Base-by-base conservation (phyloP, 2,888 invertebrate genomes). In the Drosophila tripunctata region DNA sequence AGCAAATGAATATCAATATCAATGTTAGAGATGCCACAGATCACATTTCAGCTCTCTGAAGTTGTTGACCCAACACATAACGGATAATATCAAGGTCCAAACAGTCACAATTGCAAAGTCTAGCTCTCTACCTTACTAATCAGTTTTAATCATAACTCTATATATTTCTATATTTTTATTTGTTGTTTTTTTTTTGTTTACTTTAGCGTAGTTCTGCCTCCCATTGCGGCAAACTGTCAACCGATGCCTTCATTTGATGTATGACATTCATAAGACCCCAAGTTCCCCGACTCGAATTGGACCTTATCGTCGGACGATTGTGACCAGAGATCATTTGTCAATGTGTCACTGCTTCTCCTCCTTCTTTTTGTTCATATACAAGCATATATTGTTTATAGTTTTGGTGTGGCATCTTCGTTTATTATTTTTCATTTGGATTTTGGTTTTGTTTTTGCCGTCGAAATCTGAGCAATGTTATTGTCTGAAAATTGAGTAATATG, bases 401-500 rank as follows among this genome's bases (percentile, higher is more conserved):
- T 67, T 62, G 68, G 67, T 64, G 75, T 72, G 78, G 70, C 81
- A 77, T 86, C 74, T 71, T 70, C 70, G 61, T 40, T 61, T 47
- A 38, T 61, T 57, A 31, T 47, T 50, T 27, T 27, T 27, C 27
- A 21, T 45, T 45, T 30, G 5, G 3, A 3, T 43, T 40, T 27
- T 44, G 10, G 36, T 36, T 51, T 30, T 38, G 15, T 52, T 52
- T 55, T 61, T 43, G 48, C 69, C 57, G 62, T 58, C 67, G 78
- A 74, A 86, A 80, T 82, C 62, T 68, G 86, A 85, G 73, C 68
- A 82, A 71, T 75, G 67, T 72, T 68, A 52, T 68, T 75, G 68
- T 74, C 58, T 67, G 66, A 78, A 82, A 81, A 85, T 81, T 82
- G 76, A 85, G 80, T 82, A 85, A 81, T 82, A 73, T 76, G 73